Evolutionary conservation across 1,140 invertebrate genomes (phyloP).

Genomic region (Phocides pigmalion): DNA sequence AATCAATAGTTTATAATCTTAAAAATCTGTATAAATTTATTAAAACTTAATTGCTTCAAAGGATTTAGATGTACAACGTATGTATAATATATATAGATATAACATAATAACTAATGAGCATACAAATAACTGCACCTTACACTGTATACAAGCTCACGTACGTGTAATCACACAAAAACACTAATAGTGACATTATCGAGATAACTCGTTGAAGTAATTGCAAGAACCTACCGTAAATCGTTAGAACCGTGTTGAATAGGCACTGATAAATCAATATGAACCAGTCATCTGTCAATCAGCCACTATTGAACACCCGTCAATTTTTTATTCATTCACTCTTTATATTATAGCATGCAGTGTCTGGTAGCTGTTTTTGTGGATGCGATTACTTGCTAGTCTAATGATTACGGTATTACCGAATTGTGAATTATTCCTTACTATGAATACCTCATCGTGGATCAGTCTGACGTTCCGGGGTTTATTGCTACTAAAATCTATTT

Average conservation of each 20-base stretch:
- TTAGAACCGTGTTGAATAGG: constrained; percentile 11
- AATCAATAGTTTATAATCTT: too few relatives aligned
- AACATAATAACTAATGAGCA: too few relatives aligned
- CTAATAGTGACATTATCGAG: constrained; percentile 19
- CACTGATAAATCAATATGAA: constrained; percentile 30
- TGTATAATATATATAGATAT: too few relatives aligned
- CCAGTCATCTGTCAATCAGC: constrained; percentile 26
- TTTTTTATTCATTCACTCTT: constrained; percentile 12
- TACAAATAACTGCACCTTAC: background rate
- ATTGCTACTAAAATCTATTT: too few relatives aligned
- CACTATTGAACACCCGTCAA: constrained; percentile 14
- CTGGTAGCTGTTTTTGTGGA: constrained; percentile 7
- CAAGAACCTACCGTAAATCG: constrained; percentile 11
- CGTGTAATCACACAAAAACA: constrained; percentile 20
- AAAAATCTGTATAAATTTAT: too few relatives aligned
- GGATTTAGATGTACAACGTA: too few relatives aligned
- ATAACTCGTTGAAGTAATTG: constrained; percentile 19
- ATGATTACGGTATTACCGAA: constrained; percentile 15
- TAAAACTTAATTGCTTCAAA: too few relatives aligned
- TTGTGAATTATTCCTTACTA: background rate
- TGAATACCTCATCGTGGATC: background rate
- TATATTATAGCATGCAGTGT: background rate
- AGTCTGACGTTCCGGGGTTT: too few relatives aligned
- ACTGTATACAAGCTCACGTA: background rate
- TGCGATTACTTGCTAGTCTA: constrained; percentile 11